Evolutionary conservation across 1,140 invertebrate species (phyloP).

Genomic region (Microplitis demolitor): DNA sequence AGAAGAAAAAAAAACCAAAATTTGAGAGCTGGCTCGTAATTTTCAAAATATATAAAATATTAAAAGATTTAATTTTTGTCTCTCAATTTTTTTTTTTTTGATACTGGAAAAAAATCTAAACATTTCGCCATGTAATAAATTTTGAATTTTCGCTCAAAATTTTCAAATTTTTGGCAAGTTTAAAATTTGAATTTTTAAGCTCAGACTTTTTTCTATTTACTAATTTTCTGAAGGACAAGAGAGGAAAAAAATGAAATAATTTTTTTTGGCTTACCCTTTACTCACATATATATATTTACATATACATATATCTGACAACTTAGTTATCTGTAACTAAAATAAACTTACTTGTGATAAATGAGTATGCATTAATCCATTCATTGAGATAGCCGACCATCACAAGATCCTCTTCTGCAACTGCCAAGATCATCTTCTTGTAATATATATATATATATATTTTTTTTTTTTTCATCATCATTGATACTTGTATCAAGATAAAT

Average conservation of each 20-base stretch:
- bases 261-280: background rate
- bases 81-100: too few species aligned
- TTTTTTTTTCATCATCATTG: background rate
- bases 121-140: too few species aligned
- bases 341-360: conserved; percentile 67
- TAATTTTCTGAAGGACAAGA: background rate
- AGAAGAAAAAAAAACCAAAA: too few species aligned
- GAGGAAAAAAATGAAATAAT: background rate
- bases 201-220: background rate
- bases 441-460: conserved; percentile 45
- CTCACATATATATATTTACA: background rate
- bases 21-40: too few species aligned
- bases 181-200: too few species aligned
- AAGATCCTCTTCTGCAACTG: conserved; percentile 56
- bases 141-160: too few species aligned
- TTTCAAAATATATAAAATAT: too few species aligned
- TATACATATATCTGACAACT: background rate
- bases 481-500: too few species aligned
- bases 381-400: conserved; percentile 67
- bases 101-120: too few species aligned
- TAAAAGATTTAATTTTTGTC: too few species aligned
- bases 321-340: background rate
- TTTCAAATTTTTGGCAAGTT: too few species aligned
- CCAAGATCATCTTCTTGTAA: conserved; percentile 57
- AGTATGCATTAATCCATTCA: conserved; percentile 69